These are phyloP conservation scores for Hesperophylax magnus DNA, from an alignment of 1,140 invertebrate species.

Conservation along the genomic window DNA sequence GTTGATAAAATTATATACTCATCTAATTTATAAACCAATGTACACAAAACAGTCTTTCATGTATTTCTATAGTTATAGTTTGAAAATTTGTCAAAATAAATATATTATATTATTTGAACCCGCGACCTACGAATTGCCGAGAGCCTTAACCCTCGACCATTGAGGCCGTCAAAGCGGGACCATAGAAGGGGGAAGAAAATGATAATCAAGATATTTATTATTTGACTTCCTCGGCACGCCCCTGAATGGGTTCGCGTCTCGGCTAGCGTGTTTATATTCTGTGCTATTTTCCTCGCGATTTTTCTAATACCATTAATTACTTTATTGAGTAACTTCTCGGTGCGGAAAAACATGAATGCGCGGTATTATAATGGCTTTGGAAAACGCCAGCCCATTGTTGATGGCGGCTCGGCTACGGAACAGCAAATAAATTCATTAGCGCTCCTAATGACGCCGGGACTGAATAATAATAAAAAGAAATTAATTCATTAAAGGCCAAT, in stretches of 20 bases:
- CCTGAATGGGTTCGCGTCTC: not conserved
- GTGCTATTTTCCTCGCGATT: slow-evolving; percentile 7
- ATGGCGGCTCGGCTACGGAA: not conserved
- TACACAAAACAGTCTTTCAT: too few relatives aligned
- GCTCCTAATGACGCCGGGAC: slow-evolving; percentile 38
- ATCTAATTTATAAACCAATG: too few relatives aligned
- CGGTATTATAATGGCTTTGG: slow-evolving; percentile 36
- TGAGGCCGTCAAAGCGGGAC: too few relatives aligned
- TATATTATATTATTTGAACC: too few relatives aligned
- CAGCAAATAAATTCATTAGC: slow-evolving; percentile 51
- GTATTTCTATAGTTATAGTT: too few relatives aligned
- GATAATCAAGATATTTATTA: too few relatives aligned
- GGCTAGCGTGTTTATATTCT: slow-evolving; percentile 7
- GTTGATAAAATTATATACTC: too few relatives aligned
- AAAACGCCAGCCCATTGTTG: slow-evolving; percentile 37
- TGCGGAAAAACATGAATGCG: slow-evolving; percentile 43
- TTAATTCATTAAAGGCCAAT: slow-evolving; percentile 44
- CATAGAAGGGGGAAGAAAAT: too few relatives aligned
- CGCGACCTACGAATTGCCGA: too few relatives aligned
- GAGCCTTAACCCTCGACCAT: too few relatives aligned
- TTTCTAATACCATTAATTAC: slow-evolving; percentile 41
- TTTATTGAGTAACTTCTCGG: slow-evolving; percentile 40
- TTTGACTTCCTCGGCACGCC: not conserved
- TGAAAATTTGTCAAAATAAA: too few relatives aligned
- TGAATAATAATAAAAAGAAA: slow-evolving; percentile 28